phyloP scores from a whole-genome alignment of 2,797 vertebrate genomes.

The Mormyrops attenuatus region DNA sequence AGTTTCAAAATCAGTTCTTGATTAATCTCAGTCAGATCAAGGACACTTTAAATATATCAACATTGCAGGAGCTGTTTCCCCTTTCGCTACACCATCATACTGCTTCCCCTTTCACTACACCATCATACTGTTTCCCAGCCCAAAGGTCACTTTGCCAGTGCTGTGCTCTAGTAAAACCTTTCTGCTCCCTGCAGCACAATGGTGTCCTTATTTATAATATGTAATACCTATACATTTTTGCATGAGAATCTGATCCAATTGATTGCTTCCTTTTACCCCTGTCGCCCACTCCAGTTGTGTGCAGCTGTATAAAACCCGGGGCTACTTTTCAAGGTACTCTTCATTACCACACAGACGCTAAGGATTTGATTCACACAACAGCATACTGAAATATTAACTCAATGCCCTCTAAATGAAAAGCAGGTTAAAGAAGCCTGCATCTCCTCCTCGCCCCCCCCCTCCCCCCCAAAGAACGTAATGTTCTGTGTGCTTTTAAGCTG shows the following conservation, averaged over 20 bases:
- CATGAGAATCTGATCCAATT: not conserved
- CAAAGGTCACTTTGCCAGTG: not conserved
- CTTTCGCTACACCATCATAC: not conserved
- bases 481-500: not conserved
- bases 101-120: not conserved
- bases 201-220: not conserved
- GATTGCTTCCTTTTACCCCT: not conserved
- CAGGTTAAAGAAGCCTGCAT: not conserved
- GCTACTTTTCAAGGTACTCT: not conserved
- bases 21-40: not conserved
- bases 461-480: not conserved
- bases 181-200: not conserved
- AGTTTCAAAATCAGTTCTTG: not conserved
- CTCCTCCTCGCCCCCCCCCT: not conserved
- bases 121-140: not conserved
- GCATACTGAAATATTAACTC: slow-evolving; percentile 3
- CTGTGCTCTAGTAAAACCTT: not conserved
- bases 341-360: not conserved
- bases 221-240: not conserved
- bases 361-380: not conserved
- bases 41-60: not conserved
- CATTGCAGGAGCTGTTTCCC: not conserved
- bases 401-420: not conserved
- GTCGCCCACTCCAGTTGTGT: not conserved
- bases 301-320: not conserved